These are phyloP conservation scores for Coboldia fuscipes DNA, from an alignment of 1,140 invertebrate genomes.

Conservation along the genomic window DNA sequence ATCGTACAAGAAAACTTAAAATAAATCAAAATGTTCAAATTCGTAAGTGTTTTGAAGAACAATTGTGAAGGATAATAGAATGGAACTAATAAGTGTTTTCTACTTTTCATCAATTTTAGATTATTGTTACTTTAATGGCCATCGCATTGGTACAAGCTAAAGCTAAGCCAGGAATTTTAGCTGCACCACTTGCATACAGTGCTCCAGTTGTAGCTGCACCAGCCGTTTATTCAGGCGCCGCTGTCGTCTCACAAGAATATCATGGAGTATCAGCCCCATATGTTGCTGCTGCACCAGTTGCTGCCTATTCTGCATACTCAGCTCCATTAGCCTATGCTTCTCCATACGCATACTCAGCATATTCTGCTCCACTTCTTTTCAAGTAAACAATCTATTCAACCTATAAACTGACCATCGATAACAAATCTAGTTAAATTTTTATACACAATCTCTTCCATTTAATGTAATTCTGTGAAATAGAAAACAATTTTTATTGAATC, in stretches of 20 bases:
- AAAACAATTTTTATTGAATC: too few relatives aligned
- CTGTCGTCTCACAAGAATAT: neutral
- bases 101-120: neutral
- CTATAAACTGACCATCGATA: too few relatives aligned
- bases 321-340: neutral
- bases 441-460: too few relatives aligned
- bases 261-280: neutral
- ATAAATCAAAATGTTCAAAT: neutral
- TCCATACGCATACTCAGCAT: too few relatives aligned
- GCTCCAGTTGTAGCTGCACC: constrained; percentile 7
- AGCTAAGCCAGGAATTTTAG: constrained; percentile 15
- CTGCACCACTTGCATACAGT: constrained; percentile 15
- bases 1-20: neutral
- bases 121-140: neutral
- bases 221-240: constrained; percentile 2
- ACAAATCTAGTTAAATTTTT: too few relatives aligned
- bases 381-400: too few relatives aligned
- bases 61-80: neutral
- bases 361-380: too few relatives aligned
- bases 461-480: too few relatives aligned
- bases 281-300: too few relatives aligned
- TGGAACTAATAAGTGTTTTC: neutral
- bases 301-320: neutral
- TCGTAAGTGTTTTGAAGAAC: neutral
- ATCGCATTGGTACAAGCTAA: neutral